Evolutionary conservation across 2,113 vertebrate genomes (phyloP), one percentile per base, ranked within the genome.

Genomic region (Picathartes gymnocephalus): DNA sequence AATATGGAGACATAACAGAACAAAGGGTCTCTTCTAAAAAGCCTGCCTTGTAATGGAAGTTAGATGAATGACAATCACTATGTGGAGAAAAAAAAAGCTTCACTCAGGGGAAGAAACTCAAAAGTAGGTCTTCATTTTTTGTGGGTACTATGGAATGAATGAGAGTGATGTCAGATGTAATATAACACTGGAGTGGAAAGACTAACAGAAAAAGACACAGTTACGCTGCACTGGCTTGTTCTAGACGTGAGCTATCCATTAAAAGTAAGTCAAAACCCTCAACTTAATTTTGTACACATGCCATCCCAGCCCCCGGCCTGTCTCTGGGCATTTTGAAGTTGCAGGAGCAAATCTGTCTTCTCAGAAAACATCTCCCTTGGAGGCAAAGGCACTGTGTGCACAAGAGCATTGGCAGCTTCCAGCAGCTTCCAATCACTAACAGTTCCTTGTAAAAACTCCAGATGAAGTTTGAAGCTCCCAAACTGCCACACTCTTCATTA

Each of bases 71-170:
- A 24, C 42, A 83, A 66, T 51, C 54, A 48, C 91, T 81, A 18
- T 44, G 79, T 0, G 3, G 47, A 53, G 2, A 3, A 54, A 56
- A 57, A 57, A 74, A 84, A 88, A 48, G 28, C 44, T 90, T 83
- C 53, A 90, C 71, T 86, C 37, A 28, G 42, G 82, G 82, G 86
- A 92, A 69, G 69, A 83, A 88, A 88, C 57, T 88, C 65, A 84
- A 87, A 94, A 93, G 69, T 93, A 95, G 87, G 94, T 87, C 89
- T 95, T 90, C 44, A 37, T 65, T 82, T 96, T 92, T 81, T 95
- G 71, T 90, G 90, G 74, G 62, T 77, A 88, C 39, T 86, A n/a
- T 56, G 79, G 56, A 92, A 92, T 74, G 93, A 94, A 56, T 58
- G 64, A 78, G 64, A 60, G 51, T 78, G 85, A 93, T 95, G 94